phyloP scores from a whole-genome alignment of 2,113 vertebrate species.

The Excalfactoria chinensis region DNA sequence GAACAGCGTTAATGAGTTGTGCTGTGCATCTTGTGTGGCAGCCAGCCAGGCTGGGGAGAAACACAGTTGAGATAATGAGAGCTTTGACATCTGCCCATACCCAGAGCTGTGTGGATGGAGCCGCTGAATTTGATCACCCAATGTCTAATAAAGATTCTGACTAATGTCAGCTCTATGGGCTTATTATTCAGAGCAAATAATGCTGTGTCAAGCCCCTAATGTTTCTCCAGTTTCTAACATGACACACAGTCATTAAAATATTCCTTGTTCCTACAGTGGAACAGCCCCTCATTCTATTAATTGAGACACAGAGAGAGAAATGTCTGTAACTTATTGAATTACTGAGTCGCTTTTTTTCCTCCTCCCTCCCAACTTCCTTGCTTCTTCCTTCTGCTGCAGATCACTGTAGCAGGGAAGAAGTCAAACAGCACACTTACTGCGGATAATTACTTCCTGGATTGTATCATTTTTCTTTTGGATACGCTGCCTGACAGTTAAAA shows the following conservation, averaged over 20 bases:
- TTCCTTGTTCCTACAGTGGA: neutral
- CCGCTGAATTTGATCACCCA: neutral
- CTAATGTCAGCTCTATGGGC: neutral
- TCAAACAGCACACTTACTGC: neutral
- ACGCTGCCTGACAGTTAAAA: neutral
- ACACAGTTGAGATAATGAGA: fast-evolving
- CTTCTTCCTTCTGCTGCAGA: neutral
- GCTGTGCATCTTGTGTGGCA: neutral
- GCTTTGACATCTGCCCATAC: neutral
- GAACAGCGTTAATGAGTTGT: neutral
- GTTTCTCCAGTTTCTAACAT: neutral
- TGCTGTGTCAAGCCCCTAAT: neutral
- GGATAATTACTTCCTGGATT: constrained; percentile 19
- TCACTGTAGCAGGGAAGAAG: constrained; percentile 17
- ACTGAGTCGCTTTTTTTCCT: neutral
- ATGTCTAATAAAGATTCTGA: neutral
- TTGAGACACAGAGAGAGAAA: neutral
- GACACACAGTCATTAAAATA: neutral
- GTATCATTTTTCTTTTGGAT: neutral
- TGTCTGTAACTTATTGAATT: neutral
- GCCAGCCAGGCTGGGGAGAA: fast-evolving
- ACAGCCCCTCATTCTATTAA: neutral
- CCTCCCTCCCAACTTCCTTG: neutral
- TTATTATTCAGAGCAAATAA: neutral
- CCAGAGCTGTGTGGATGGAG: neutral